Evolutionary conservation across 2,888 invertebrate species (phyloP), one percentile per base, ranked within the genome.

Genomic region (Lasius fuliginosus): DNA sequence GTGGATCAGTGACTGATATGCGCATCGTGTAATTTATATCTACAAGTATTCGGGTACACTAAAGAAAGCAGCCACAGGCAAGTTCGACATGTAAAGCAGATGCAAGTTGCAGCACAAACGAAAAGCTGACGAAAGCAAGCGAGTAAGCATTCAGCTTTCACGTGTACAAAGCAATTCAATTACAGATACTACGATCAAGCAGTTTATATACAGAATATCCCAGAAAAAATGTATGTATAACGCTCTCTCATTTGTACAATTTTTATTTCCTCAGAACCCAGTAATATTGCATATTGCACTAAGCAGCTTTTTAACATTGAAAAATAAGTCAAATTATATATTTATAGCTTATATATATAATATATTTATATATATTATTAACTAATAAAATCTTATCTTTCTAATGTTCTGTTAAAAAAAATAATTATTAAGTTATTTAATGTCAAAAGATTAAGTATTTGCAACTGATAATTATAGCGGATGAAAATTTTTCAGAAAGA

Each of bases 1-100:
- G 53, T 85, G 79, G 85, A 82, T 87, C 84, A 40, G 76, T 77
- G 82, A 85, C n/a, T 89, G 82, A 83, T 76, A 83, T 73, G 75
- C 79, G 77, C 56, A 71, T 75, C 71, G 46, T 82, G 71, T 85
- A 67, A 36, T 82, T 60, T 76, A 74, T 76, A 75, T 85, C 64
- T 75, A 82, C 64, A 46, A 67, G 12, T 30, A 58, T 15, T 68
- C 27, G 30, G 56, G n/a, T 69, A 40, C 46, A 71, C 56, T 40
- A 58, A 56, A 58, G 30, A 71, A 69, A 60, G 23, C 18, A 79
- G 46, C 18, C 79, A 46, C 60, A 60, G 11, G 79, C 69, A 77
- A 67, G 30, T 36, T 49, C 71, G 56, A 79, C 79, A 79, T 68
- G 46, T 71, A 79, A 49, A 71, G 71, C 79, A 49, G 49, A 60